phyloP scores from a whole-genome alignment of 1,140 invertebrate genomes.

The Drosophila sulfurigaster region DNA sequence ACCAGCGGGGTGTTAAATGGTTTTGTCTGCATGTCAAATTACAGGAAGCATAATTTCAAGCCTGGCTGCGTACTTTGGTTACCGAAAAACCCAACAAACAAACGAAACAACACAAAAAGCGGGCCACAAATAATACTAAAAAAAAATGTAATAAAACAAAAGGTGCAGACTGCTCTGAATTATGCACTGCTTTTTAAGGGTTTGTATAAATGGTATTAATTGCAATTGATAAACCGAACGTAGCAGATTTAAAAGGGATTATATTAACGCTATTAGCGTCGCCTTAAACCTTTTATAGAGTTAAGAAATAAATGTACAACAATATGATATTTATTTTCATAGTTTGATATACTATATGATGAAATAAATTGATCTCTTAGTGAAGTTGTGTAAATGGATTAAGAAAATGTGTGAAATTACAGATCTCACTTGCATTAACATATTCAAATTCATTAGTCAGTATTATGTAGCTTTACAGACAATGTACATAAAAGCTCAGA shows the following conservation, averaged over 20 bases:
- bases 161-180: conserved; percentile 66
- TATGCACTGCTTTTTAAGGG: conserved; percentile 55
- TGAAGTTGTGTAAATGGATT: no score
- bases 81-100: conserved; percentile 38
- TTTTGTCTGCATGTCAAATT: conserved; percentile 83
- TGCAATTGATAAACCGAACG: conserved; percentile 6
- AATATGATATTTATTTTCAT: no score
- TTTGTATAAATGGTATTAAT: background rate
- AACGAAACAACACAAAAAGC: conserved; percentile 50
- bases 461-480: no score
- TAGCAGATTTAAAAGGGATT: background rate
- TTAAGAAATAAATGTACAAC: no score
- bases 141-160: conserved; percentile 54
- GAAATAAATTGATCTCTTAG: no score
- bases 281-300: background rate
- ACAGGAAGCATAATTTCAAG: conserved; percentile 83
- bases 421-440: no score
- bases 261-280: background rate
- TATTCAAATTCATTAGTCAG: no score
- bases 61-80: conserved; percentile 65
- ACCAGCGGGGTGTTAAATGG: conserved; percentile 79
- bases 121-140: conserved; percentile 33
- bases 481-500: no score
- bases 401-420: no score
- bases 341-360: no score